Conservation (phyloP, 2,888 invertebrate species). For the Drosophila mimetica region DNA sequence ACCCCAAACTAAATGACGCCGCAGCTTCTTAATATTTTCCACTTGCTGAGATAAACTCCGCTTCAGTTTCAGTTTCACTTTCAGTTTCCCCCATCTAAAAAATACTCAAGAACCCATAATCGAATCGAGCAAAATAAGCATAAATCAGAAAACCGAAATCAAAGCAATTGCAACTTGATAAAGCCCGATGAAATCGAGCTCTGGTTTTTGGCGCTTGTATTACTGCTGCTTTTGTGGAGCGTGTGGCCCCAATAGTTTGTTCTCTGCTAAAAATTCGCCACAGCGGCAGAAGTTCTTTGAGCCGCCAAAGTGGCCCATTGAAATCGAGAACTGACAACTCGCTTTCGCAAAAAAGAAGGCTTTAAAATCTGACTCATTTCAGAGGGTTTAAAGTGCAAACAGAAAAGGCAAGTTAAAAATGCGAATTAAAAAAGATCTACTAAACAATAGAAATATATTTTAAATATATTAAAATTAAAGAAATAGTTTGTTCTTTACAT, state of each 20-base stretch:
- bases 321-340: conserved; percentile 9
- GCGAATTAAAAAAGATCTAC: neutral
- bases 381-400: conserved; percentile 1
- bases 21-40: conserved; percentile 17
- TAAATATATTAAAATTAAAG: no score
- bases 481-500: no score
- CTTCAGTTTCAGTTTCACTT: conserved; percentile 4
- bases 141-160: conserved; percentile 18
- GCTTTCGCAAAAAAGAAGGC: conserved; percentile 1
- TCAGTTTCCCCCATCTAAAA: conserved; percentile 8
- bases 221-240: conserved; percentile 24
- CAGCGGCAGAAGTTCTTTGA: conserved; percentile 30
- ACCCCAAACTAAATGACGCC: conserved; percentile 40
- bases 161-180: conserved; percentile 33
- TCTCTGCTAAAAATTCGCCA: conserved; percentile 1
- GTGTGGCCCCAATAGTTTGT: conserved; percentile 10
- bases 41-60: conserved; percentile 8
- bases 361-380: neutral
- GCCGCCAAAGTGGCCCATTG: conserved; percentile 16
- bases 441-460: neutral
- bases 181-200: conserved; percentile 13
- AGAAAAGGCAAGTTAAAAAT: neutral
- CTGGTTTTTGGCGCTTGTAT: conserved; percentile 14
- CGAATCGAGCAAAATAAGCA: conserved; percentile 22
- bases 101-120: neutral